Evolutionary conservation across 2,797 vertebrate genomes (phyloP).

Genomic region (Ficedula albicollis): DNA sequence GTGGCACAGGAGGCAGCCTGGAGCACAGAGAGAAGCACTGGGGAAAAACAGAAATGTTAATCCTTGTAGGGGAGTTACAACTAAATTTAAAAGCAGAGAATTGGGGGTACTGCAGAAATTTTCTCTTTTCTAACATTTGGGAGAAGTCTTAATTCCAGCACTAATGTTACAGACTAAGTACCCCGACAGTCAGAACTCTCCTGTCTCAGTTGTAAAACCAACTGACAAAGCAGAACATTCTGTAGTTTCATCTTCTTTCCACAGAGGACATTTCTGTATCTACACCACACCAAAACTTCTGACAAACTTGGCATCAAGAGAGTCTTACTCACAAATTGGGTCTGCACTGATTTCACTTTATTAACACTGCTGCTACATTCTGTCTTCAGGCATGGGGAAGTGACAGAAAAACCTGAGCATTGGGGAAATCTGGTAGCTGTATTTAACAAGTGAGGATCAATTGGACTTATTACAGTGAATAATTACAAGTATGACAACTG

Average conservation of each 20-base stretch:
- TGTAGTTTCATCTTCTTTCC: not conserved
- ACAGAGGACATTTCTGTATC: not conserved
- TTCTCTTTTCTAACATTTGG: not conserved
- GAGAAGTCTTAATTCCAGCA: not conserved
- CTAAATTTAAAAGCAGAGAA: not conserved
- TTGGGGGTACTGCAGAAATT: not conserved
- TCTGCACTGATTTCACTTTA: not conserved
- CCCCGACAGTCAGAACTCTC: not conserved
- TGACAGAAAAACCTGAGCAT: not conserved
- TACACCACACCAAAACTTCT: not conserved
- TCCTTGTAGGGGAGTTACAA: not conserved
- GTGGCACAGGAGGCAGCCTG: not conserved
- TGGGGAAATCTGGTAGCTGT: not conserved
- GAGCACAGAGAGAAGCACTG: not conserved
- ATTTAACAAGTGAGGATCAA: not conserved
- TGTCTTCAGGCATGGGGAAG: not conserved
- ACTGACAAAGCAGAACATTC: not conserved
- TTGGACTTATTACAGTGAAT: not conserved
- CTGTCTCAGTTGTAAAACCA: not conserved
- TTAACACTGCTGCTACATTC: not conserved
- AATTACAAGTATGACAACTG: not conserved
- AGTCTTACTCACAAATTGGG: not conserved
- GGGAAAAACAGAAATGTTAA: not conserved
- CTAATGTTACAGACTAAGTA: not conserved
- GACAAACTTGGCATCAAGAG: not conserved